These are phyloP conservation scores for Camptogramma bilineatum DNA, from an alignment of 2,888 invertebrate genomes.

Conservation along the genomic window DNA sequence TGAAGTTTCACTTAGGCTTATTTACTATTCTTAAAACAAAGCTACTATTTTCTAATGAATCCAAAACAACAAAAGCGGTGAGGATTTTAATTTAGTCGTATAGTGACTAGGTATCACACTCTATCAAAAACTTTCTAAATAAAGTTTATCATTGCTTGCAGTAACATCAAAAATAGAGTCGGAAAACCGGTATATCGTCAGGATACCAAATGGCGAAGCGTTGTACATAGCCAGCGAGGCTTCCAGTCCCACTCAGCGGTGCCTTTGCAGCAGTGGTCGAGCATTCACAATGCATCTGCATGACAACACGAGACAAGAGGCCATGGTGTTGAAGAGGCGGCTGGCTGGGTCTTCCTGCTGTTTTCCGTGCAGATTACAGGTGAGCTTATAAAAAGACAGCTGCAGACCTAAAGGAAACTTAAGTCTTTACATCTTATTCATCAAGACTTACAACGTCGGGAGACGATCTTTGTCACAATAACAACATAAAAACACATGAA, in stretches of 20 bases:
- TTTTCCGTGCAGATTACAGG: slow-evolving; percentile 90
- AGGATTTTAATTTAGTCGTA: too few species aligned
- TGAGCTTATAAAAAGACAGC: slow-evolving; percentile 45
- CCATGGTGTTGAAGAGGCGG: slow-evolving; percentile 89
- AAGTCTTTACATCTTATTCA: too few species aligned
- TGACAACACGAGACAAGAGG: slow-evolving; percentile 93
- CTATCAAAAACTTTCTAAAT: not conserved
- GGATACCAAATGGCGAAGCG: slow-evolving; percentile 90
- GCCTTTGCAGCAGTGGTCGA: slow-evolving; percentile 89
- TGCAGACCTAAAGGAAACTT: too few species aligned
- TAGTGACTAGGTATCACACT: too few species aligned
- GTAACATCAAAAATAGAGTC: slow-evolving; percentile 87
- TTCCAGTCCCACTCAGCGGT: slow-evolving; percentile 86
- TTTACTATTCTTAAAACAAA: too few species aligned
- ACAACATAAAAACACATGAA: too few species aligned
- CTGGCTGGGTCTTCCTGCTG: slow-evolving; percentile 89
- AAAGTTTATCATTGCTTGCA: slow-evolving; percentile 53
- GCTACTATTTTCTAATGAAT: too few species aligned
- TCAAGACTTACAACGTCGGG: too few species aligned
- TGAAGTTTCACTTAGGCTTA: too few species aligned
- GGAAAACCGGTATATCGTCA: slow-evolving; percentile 90
- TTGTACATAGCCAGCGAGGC: slow-evolving; percentile 90
- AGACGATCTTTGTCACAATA: too few species aligned
- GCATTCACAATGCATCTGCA: slow-evolving; percentile 92
- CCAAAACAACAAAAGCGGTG: too few species aligned